Base-by-base conservation (phyloP, 2,888 invertebrate genomes). In the Ptilodon capucinus region DNA sequence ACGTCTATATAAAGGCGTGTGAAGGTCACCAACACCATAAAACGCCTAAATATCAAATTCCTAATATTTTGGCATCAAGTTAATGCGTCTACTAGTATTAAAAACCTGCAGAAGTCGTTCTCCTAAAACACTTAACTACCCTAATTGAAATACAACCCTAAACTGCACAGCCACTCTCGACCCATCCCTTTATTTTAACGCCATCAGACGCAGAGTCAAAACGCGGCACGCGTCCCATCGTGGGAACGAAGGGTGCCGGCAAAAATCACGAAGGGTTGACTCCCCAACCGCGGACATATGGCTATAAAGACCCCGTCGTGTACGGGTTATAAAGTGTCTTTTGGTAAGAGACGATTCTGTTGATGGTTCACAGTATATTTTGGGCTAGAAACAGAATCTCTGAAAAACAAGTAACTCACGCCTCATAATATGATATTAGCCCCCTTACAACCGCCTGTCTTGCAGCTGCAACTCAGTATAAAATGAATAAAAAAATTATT, bases 181-280 rank as follows among this genome's bases (percentile, higher is more conserved):
- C 48, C 42, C 64, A 54, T 58, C 63, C 56, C 41, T 46, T 53
- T 49, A 53, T 62, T 60, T 49, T 49, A 42, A 46, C 51, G 43
- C 51, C 34, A 43, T 60, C 55, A 49, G 58, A 66, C 64, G 63
- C 57, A 45, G 59, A 65, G 65, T 66, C 58, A 66, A 63, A 58
- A 53, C 34, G 54, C 18, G 56, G 18, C 65, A 74, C 77, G 76
- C 66, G 72, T 49, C 55, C 30, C 40, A 13, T 49, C 73, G 68
- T 78, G 78, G 71, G 79, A 77, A 79, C 65, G 28, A 41, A 55
- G 75, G 74, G 72, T 53, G 51, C 11, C 11, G 17, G 39, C 53
- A 44, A 51, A 54, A 62, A 57, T 60, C 53, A 52, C 54, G 28
- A 50, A 41, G 64, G 66, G 60, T 55, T 57, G 34, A 51, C 53